Evolutionary conservation across 2,888 invertebrate species (phyloP), one percentile per base, ranked within the genome.

Genomic region (Chymomyza procnemis): DNA sequence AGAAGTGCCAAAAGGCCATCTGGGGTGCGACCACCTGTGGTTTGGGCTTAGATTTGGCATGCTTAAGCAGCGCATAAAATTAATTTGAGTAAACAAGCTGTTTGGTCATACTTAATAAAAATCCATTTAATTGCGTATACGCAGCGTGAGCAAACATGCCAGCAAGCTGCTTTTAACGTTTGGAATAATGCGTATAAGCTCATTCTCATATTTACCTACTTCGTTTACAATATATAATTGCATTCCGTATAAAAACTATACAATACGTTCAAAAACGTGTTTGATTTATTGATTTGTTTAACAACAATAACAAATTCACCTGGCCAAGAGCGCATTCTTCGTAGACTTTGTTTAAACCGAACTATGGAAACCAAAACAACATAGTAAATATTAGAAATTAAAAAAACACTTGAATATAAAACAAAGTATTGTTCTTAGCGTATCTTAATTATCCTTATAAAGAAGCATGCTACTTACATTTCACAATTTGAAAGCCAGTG

Each of bases 401-500:
- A 41, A 48, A 61, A 56, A n/a, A 19, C 16, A 19, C 4, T 16
- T 50, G 6, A 19, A 18, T 21, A 18, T 19, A 54, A 21, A 18
- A 52, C 16, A 52, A 47, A 14, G 16, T 9, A 9, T 52, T 52
- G n/a, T 18, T 14, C n/a, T 19, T 18, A 48, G 21, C 12, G 14
- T 22, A 47, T 48, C 9, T 47, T 26, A 26, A 4, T 26, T 26
- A 26, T 26, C 26, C 1, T 26, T 26, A 6, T 6, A 26, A 26
- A 50, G n/a, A 26, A 50, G n/a, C 78, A 72, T 79, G 73, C 79
- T 89, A 90, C 91, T 90, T 89, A 91, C 91, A 80, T 88, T 90
- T 91, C 18, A 84, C 80, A 70, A 86, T 63, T 74, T 90, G 89
- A 64, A 89, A 73, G 61, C 76, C 77, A 73, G 77, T 87, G 65